These are phyloP conservation scores for Eumaeus atala DNA, from an alignment of 1,140 invertebrate genomes.

Conservation along the genomic window DNA sequence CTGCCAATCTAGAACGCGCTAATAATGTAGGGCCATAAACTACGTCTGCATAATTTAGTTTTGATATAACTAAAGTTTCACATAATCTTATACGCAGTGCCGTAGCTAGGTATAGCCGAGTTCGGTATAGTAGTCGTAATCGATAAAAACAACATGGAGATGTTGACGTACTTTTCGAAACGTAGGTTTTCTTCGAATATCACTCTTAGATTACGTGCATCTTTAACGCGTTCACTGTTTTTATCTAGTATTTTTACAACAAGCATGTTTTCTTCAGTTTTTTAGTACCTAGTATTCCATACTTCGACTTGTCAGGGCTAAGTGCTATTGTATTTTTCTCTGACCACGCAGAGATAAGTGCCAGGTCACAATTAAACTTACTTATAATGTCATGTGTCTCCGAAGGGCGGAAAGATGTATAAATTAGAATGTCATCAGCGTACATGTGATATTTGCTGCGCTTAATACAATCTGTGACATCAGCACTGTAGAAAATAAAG, in stretches of 20 bases:
- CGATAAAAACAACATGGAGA: no score
- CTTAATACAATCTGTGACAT: neutral
- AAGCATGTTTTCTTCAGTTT: neutral
- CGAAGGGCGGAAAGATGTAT: no score
- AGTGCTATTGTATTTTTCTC: neutral
- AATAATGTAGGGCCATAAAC: neutral
- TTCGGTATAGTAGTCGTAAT: neutral
- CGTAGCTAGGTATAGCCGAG: neutral
- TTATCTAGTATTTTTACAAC: neutral
- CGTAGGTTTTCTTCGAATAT: no score
- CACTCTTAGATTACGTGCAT: no score
- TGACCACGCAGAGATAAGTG: neutral
- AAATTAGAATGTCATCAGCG: neutral
- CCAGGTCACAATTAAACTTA: neutral
- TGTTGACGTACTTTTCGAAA: no score
- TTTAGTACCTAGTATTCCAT: neutral
- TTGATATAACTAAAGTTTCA: neutral
- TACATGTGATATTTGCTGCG: neutral
- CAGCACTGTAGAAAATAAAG: slow-evolving; percentile 4
- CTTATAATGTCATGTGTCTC: no score
- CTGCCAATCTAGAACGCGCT: neutral
- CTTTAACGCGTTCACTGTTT: neutral
- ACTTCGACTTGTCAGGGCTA: neutral
- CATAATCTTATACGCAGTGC: neutral
- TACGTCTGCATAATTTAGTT: neutral